Conservation (phyloP, 2,797 vertebrate genomes). For the Cyprinella venusta region DNA sequence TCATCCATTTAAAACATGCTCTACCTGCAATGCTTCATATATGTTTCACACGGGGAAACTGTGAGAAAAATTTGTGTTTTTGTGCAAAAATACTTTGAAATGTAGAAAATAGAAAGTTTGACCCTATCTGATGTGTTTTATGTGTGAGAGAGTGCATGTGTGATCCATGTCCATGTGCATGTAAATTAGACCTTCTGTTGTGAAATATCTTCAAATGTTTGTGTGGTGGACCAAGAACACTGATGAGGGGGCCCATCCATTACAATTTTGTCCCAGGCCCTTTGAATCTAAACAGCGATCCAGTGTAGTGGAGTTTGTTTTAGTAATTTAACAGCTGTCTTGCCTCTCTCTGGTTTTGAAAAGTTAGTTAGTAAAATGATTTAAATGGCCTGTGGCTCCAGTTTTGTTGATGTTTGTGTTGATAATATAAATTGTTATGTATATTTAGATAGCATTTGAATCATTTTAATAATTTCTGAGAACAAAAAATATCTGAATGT, state of each 20-base stretch:
- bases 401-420: not conserved
- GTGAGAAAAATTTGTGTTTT: not conserved
- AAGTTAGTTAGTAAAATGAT: not conserved
- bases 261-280: not conserved
- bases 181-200: conserved; percentile 26
- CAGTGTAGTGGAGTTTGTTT: conserved; percentile 14
- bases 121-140: not conserved
- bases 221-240: not conserved
- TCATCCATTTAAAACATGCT: conserved; percentile 2
- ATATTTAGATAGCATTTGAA: conserved; percentile 20
- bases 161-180: conserved; percentile 14
- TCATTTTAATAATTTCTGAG: conserved; percentile 24
- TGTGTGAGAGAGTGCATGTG: not conserved
- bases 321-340: not conserved
- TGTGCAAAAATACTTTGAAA: not conserved
- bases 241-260: not conserved
- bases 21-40: not conserved
- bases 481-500: not conserved
- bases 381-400: not conserved
- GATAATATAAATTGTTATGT: not conserved
- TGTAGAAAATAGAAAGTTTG: not conserved
- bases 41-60: not conserved
- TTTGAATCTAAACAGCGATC: not conserved
- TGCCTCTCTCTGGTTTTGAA: not conserved
- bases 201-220: conserved; percentile 5